Evolutionary conservation across 2,797 vertebrate genomes (phyloP).

Genomic region (Acridotheres tristis): DNA sequence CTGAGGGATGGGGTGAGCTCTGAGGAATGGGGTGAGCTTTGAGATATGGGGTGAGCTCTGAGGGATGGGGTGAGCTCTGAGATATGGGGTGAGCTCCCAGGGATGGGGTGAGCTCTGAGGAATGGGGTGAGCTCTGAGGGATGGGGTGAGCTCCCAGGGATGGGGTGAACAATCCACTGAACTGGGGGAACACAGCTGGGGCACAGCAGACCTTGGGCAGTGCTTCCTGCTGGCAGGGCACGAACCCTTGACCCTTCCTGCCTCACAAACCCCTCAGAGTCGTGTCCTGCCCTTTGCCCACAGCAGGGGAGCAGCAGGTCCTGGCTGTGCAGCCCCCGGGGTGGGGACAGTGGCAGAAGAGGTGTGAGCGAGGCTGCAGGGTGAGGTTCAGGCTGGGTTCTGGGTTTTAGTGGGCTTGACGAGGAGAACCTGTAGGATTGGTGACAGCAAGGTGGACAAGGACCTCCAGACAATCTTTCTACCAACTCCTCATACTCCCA

Average conservation of each 20-base stretch:
- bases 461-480: background rate
- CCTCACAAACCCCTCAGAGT: background rate
- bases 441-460: background rate
- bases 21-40: background rate
- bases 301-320: background rate
- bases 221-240: background rate
- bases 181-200: background rate
- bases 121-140: background rate
- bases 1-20: background rate
- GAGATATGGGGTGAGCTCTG: rapidly evolving
- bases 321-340: background rate
- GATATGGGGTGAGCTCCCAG: no score
- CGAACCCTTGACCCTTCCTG: background rate
- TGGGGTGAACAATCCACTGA: background rate
- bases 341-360: background rate
- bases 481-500: background rate
- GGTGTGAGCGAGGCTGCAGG: background rate
- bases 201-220: background rate
- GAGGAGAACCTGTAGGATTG: background rate
- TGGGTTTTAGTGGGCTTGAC: background rate
- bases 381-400: background rate
- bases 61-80: background rate
- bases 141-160: no score
- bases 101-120: background rate
- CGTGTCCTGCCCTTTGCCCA: background rate